Base-by-base conservation (phyloP, 2,888 invertebrate genomes). In the Agrotis segetum region DNA sequence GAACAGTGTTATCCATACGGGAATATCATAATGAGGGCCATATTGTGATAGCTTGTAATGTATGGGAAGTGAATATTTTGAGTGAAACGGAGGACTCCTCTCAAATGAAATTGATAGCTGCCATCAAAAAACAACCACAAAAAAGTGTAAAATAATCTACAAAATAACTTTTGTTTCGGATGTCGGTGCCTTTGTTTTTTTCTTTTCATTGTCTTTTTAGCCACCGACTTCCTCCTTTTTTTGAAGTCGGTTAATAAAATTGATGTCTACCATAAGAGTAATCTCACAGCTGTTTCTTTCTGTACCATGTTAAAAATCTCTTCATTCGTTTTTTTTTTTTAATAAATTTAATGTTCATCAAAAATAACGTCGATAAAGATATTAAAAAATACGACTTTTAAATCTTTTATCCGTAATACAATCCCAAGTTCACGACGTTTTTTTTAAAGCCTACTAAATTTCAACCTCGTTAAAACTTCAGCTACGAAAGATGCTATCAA, bases 381-480 rank as follows among this genome's bases (percentile, higher is more conserved):
- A 64, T 79, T 53, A 59, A 79, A 67, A 79, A 80, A 73, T 44
- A 58, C 53, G 61, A 62, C 19, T n/a, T 19, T 16, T 21, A 60
- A 79, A 83, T 68, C 53, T 74, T 67, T 80, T 63, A 79, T 64
- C 83, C 47, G 62, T 62, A 80, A 62, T 66, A 74, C 65, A 67
- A 68, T 68, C 19, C 68, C 68, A 66, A 74, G 47, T 67, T 83
- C 62, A 74, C 58, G 81, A 56, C 60, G 29, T 70, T 67, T 80
- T 67, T 80, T 76, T 70, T 71, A 68, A 77, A 66, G 56, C 69
- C 47, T 71, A 77, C 81, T 80, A 80, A 83, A 75, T 80, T 73
- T 55, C 67, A 74, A 71, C 65, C 74, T 85, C 74, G 69, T 85
- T 83, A 84, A 72, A 83, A 83, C 82, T 83, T 83, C 52, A 56